These are phyloP conservation scores for Siphlonurus alternatus DNA, from an alignment of 2,888 invertebrate genomes.

Conservation along the genomic window DNA sequence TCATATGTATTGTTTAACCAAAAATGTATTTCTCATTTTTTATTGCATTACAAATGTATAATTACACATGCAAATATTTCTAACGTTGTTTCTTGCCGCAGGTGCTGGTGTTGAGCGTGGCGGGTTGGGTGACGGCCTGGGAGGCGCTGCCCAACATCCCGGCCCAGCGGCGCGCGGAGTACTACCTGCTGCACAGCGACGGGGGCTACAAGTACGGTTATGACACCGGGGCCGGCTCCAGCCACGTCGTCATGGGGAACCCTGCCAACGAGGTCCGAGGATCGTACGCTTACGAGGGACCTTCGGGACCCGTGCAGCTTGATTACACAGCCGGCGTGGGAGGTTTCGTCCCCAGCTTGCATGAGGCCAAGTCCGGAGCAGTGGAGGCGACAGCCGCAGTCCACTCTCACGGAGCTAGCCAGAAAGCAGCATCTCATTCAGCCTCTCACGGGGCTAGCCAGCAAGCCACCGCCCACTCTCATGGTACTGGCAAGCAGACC, in stretches of 20 bases:
- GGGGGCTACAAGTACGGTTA: conserved; percentile 25
- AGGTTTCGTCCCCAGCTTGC: conserved; percentile 20
- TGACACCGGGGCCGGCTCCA: conserved; percentile 24
- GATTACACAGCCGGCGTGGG: conserved; percentile 22
- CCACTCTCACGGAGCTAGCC: not conserved
- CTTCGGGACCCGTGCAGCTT: conserved; percentile 19
- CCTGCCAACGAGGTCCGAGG: conserved; percentile 22
- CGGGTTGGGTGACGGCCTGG: conserved; percentile 15
- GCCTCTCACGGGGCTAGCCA: not conserved
- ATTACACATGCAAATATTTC: too few species aligned
- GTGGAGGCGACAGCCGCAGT: not conserved
- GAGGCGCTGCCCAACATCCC: conserved; percentile 22
- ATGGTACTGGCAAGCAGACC: not conserved
- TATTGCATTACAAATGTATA: too few species aligned
- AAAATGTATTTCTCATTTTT: too few species aligned
- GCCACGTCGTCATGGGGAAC: conserved; percentile 22
- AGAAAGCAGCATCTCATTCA: not conserved
- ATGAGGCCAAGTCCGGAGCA: not conserved
- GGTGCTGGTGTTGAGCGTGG: not conserved
- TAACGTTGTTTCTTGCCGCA: too few species aligned
- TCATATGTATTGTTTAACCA: too few species aligned
- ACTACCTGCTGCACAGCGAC: conserved; percentile 24
- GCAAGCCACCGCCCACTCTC: not conserved
- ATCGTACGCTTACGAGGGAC: conserved; percentile 20
- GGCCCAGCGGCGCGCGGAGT: conserved; percentile 22